A percentile compares a stretch with the other conserved stretches of the same genome.
Conservation (phyloP, 2,797 vertebrate species). For the Arnoldichthys spilopterus region DNA sequence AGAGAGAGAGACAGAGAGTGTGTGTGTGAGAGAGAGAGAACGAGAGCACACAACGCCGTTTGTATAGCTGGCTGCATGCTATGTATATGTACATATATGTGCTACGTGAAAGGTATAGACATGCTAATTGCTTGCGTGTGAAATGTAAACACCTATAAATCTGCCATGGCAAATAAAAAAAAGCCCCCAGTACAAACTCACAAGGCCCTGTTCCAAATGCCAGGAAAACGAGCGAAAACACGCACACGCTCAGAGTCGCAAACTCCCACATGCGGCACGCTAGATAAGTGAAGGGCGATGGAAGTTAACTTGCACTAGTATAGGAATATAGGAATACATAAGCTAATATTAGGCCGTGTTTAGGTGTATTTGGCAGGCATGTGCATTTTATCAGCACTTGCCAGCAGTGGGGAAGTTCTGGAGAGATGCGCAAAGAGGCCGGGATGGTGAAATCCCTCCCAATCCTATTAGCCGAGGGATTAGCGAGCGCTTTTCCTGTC, state of each 20-base stretch:
- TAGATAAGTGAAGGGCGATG: constrained; percentile 26
- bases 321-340: constrained; percentile 59
- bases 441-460: constrained; percentile 80
- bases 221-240: neutral
- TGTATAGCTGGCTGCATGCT: neutral
- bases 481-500: constrained; percentile 72
- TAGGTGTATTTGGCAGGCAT: constrained; percentile 68
- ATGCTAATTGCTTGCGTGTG: neutral
- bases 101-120: neutral
- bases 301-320: neutral
- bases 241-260: too few species aligned
- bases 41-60: neutral
- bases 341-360: constrained; percentile 75
- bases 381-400: constrained; percentile 75
- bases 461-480: constrained; percentile 84
- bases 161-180: neutral
- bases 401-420: constrained; percentile 74
- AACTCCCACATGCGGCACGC: constrained; percentile 10
- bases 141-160: constrained; percentile 8
- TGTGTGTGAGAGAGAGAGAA: constrained; percentile 39
- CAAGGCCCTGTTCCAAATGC: neutral
- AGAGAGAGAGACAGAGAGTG: constrained; percentile 5
- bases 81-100: neutral
- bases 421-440: constrained; percentile 74
- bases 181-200: neutral